Conservation (phyloP, 2,888 invertebrate species). For the Agrochola lota region DNA sequence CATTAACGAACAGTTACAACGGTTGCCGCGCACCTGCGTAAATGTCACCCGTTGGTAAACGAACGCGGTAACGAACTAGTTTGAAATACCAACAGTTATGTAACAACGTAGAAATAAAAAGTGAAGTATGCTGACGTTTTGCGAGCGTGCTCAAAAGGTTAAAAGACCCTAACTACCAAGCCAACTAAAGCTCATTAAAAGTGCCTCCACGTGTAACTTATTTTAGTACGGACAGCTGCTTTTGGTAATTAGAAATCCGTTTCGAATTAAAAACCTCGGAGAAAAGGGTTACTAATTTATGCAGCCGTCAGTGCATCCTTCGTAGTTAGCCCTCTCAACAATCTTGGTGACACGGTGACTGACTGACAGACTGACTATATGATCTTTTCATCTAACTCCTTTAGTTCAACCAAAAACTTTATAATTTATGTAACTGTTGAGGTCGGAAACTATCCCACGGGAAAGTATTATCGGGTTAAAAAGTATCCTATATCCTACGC, state of each 20-base stretch:
- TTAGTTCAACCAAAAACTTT: not conserved
- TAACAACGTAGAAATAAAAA: slow-evolving; percentile 23
- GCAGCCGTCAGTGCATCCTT: not conserved
- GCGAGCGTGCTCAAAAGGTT: not conserved
- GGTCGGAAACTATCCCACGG: not conserved
- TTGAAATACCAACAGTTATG: slow-evolving; percentile 56
- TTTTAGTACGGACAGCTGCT: slow-evolving; percentile 22
- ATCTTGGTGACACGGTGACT: not conserved
- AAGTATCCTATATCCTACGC: no score
- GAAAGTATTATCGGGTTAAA: no score
- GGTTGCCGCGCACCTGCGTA: slow-evolving; percentile 56
- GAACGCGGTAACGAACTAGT: slow-evolving; percentile 47
- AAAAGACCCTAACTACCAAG: not conserved
- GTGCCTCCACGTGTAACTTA: not conserved
- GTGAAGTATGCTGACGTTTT: not conserved
- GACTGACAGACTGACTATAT: not conserved
- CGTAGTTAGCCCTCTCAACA: not conserved
- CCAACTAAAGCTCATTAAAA: slow-evolving; percentile 1
- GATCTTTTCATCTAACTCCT: not conserved
- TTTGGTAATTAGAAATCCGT: not conserved
- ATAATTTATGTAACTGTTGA: not conserved
- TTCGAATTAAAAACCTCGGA: not conserved
- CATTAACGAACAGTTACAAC: slow-evolving; percentile 34
- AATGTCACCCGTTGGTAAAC: slow-evolving; percentile 53
- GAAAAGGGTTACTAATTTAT: slow-evolving; percentile 5